Conservation (phyloP, 2,113 vertebrate genomes). For the Pollachius pollachius region DNA sequence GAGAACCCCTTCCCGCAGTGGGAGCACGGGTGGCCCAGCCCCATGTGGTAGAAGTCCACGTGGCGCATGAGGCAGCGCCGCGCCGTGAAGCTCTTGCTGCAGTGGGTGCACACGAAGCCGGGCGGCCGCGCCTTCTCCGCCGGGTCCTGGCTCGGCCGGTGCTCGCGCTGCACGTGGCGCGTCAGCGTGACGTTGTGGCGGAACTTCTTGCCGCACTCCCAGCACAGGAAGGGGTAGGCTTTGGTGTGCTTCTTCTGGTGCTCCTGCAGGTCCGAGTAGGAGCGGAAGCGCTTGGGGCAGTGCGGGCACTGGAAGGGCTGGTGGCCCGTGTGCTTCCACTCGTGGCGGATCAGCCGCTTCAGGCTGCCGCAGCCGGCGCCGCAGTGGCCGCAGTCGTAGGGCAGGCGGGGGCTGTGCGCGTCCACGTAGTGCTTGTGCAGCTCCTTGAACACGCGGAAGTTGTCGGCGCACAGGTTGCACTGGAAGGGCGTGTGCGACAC, state of each 20-base stretch:
- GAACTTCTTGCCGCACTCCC: constrained; percentile 70
- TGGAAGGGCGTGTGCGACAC: constrained; percentile 68
- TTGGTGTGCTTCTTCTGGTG: constrained; percentile 69
- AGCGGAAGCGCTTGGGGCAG: constrained; percentile 61
- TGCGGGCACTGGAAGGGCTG: constrained; percentile 63
- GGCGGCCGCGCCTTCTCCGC: constrained; percentile 36
- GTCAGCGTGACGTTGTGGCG: constrained; percentile 57
- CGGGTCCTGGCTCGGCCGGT: constrained; percentile 47
- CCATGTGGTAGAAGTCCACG: constrained; percentile 68
- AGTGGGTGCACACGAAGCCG: constrained; percentile 52
- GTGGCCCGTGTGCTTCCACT: constrained; percentile 68
- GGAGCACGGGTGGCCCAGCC: constrained; percentile 58
- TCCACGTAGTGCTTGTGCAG: constrained; percentile 70
- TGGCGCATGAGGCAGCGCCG: constrained; percentile 62
- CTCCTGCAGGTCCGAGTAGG: constrained; percentile 60
- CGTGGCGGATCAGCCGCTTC: constrained; percentile 66
- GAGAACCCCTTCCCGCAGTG: constrained; percentile 70
- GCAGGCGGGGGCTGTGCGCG: constrained; percentile 58
- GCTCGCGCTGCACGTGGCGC: constrained; percentile 61
- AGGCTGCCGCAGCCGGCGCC: constrained; percentile 50
- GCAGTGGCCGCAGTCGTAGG: constrained; percentile 62
- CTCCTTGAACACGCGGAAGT: constrained; percentile 62
- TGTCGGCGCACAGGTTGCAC: constrained; percentile 65
- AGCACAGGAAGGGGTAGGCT: constrained; percentile 65
- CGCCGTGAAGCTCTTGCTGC: constrained; percentile 60